Conservation (phyloP, 1,140 invertebrate genomes). For the Dendroctonus valens region DNA sequence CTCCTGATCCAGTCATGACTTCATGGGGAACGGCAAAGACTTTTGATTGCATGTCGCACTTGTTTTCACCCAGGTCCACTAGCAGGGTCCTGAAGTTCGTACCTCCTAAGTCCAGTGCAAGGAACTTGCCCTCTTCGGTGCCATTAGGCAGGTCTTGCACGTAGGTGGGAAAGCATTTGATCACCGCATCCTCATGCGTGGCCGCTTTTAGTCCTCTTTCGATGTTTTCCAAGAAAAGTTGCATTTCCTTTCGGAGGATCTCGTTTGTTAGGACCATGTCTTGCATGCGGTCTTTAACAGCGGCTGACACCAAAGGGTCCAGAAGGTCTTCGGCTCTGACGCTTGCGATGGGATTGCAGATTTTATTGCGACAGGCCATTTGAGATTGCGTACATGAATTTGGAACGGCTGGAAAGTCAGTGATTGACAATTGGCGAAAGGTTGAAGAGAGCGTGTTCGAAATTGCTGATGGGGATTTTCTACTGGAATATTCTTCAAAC, state of each 20-base stretch:
- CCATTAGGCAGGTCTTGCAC: conserved; percentile 96
- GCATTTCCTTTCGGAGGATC: conserved; percentile 74
- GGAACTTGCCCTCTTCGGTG: conserved; percentile 92
- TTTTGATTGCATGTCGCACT: conserved; percentile 91
- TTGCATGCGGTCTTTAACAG: conserved; percentile 86
- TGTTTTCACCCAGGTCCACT: conserved; percentile 78
- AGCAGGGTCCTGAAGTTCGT: conserved; percentile 98
- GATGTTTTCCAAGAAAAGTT: conserved; percentile 72
- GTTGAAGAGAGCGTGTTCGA: too few species aligned
- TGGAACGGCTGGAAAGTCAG: too few species aligned
- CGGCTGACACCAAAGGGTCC: conserved; percentile 4
- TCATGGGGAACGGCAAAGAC: conserved; percentile 93
- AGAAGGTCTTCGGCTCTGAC: conserved; percentile 4
- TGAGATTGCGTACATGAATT: too few species aligned
- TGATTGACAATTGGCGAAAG: too few species aligned
- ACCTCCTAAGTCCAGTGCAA: conserved; percentile 96
- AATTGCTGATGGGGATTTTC: too few species aligned
- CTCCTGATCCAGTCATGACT: conserved; percentile 88
- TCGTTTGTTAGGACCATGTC: conserved; percentile 81
- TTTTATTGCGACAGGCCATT: conserved; percentile 23
- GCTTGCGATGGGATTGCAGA: conserved; percentile 26
- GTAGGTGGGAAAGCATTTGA: conserved; percentile 86
- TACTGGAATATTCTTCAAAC: too few species aligned
- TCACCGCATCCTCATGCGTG: conserved; percentile 72
- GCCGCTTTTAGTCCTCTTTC: conserved; percentile 77